A percentile compares a stretch with the other conserved stretches of the same genome.
These are phyloP conservation scores for Cyclophora punctaria DNA, from an alignment of 2,888 invertebrate genomes.

Conservation along the genomic window DNA sequence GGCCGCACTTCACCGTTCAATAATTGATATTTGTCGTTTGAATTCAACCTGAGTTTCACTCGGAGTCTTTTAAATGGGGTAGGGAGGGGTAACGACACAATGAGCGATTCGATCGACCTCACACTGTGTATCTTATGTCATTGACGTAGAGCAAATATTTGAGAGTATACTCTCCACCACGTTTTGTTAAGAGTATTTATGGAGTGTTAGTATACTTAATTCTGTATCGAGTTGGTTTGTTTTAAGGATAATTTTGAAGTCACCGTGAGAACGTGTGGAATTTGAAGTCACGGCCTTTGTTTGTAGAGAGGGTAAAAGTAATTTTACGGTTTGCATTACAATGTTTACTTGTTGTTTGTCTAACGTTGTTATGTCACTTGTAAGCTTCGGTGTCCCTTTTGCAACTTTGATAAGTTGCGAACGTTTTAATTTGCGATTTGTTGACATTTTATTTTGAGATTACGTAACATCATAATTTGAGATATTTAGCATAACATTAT, in stretches of 20 bases:
- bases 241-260: constrained; percentile 10
- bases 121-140: constrained; percentile 44
- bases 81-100: constrained; percentile 36
- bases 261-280: background rate
- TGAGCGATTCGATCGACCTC: constrained; percentile 41
- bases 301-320: no score
- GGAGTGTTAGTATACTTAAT: constrained; percentile 24
- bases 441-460: no score
- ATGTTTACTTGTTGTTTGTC: no score
- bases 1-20: constrained; percentile 1
- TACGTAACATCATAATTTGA: no score
- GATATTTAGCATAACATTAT: no score
- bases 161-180: constrained; percentile 23
- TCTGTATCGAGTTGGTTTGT: constrained; percentile 5
- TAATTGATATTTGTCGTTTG: constrained; percentile 48
- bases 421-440: no score
- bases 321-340: no score
- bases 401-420: no score
- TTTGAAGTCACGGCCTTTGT: no score
- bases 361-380: no score
- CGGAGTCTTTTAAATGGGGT: constrained; percentile 20
- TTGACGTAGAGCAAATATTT: constrained; percentile 42
- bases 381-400: no score
- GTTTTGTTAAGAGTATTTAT: constrained; percentile 29
- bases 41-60: constrained; percentile 45